A percentile compares a stretch with the other conserved stretches of the same genome.
phyloP scores from a whole-genome alignment of 1,140 invertebrate species.

The Bradysia coprophila region DNA sequence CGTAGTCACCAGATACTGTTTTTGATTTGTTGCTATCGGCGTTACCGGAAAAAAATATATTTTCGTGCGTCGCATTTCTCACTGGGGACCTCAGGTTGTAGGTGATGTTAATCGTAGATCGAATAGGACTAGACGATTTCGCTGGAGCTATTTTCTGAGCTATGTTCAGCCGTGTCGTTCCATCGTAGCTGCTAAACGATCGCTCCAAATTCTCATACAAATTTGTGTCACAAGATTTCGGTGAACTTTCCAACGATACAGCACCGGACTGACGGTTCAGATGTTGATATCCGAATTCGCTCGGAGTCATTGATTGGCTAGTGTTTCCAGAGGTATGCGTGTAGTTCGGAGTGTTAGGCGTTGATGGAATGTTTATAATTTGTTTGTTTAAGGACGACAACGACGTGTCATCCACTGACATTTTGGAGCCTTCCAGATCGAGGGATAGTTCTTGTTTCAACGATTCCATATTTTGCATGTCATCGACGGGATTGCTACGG shows the following conservation, averaged over 20 bases:
- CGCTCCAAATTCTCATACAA: background rate
- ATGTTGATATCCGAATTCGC: slow-evolving; percentile 22
- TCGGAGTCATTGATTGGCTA: slow-evolving; percentile 24
- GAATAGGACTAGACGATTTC: slow-evolving; percentile 25
- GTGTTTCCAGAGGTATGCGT: slow-evolving; percentile 16
- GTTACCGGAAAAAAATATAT: slow-evolving; percentile 1
- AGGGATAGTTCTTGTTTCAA: slow-evolving; percentile 17
- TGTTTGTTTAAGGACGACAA: background rate
- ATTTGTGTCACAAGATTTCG: background rate
- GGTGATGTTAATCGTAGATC: slow-evolving; percentile 47
- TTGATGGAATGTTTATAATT: slow-evolving; percentile 7
- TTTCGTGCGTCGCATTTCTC: slow-evolving; percentile 8
- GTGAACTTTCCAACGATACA: slow-evolving; percentile 11
- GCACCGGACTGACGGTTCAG: slow-evolving; percentile 19
- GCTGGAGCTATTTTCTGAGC: background rate
- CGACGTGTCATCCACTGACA: slow-evolving; percentile 5
- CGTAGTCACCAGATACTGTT: background rate
- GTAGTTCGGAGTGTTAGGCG: slow-evolving; percentile 23
- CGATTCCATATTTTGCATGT: background rate
- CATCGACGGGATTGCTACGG: background rate
- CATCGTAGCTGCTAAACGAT: background rate
- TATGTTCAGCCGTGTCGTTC: background rate
- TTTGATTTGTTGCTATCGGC: background rate
- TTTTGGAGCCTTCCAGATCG: slow-evolving; percentile 12
- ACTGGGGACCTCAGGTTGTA: slow-evolving; percentile 27